These are phyloP conservation scores for Aculops lycopersici DNA, from an alignment of 1,140 invertebrate genomes.

Conservation along the genomic window DNA sequence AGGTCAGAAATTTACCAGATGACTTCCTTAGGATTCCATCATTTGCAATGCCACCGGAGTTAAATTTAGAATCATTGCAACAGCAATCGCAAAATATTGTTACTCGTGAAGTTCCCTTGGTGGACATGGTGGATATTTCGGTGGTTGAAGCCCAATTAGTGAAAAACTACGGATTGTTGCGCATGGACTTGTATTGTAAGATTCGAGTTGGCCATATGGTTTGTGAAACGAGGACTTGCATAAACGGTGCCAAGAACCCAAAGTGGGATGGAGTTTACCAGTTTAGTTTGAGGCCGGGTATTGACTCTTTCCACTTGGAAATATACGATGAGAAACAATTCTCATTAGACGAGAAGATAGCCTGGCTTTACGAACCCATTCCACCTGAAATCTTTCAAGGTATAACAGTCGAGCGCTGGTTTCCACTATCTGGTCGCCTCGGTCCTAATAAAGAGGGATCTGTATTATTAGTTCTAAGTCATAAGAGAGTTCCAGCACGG, in stretches of 20 bases:
- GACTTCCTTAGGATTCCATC: slow-evolving; percentile 37
- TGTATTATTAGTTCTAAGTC: slow-evolving; percentile 22
- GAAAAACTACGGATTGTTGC: slow-evolving; percentile 79
- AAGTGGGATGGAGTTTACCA: slow-evolving; percentile 74
- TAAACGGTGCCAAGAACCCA: slow-evolving; percentile 78
- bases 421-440: slow-evolving; percentile 54
- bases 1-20: slow-evolving; percentile 35
- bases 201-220: slow-evolving; percentile 59
- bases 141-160: slow-evolving; percentile 55
- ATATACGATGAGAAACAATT: slow-evolving; percentile 89
- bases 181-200: slow-evolving; percentile 86
- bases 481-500: not conserved
- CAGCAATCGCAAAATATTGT: slow-evolving; percentile 20
- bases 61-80: not conserved
- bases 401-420: slow-evolving; percentile 75
- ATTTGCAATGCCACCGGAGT: slow-evolving; percentile 15
- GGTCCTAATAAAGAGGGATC: slow-evolving; percentile 68
- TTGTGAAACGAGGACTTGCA: slow-evolving; percentile 42
- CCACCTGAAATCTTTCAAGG: slow-evolving; percentile 44
- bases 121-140: slow-evolving; percentile 40
- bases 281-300: slow-evolving; percentile 33
- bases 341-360: slow-evolving; percentile 71
- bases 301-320: slow-evolving; percentile 58
- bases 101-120: too few relatives aligned
- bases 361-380: slow-evolving; percentile 47